Evolutionary conservation across 2,113 vertebrate species (phyloP), one percentile per base, ranked within the genome.

Genomic region (Gorsachius goisagi): DNA sequence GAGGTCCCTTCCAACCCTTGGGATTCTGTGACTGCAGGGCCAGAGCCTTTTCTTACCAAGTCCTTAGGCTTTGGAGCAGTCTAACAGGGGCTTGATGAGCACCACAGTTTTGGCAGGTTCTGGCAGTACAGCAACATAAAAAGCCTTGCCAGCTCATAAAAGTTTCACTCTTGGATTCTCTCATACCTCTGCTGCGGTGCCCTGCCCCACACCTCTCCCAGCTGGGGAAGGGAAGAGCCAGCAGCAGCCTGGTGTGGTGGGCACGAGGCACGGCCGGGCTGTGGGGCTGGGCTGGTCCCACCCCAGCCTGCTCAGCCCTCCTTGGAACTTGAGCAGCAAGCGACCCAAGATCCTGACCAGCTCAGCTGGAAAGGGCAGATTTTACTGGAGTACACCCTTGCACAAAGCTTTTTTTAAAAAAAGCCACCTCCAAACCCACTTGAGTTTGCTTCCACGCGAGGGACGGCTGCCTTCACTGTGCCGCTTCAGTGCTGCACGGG

Each of bases 251-350:
- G 39, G 50, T 47, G 16, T 0, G 18, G 53, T 21, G 30, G 27
- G 53, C 17, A 1, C 0, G 12, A 3, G 41, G 41, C 45, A 5
- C 1, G 3, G 19, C 5, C 1, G 1, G 4, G 28, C 8, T 1
- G 0, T 2, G 28, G 33, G 66, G 7, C 32, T 17, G 45, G 41
- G 28, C n/a, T 75, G 9, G 0, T 15, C 23, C 9, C 18, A 16
- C 47, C 33, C 7, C 13, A 16, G 27, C n/a, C 49, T 2, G 21
- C 6, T 21, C 39, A 28, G 55, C 8, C 60, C 73, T 35, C 22
- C 3, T 12, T 37, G 13, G n/a, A 37, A 15, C 39, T 14, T 47
- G 7, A 12, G 14, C 39, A 22, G 35, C 53, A 33, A 12, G 15
- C 17, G 37, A 17, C 16, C 23, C 68, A 20, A 17, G 22, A 17